phyloP scores from a whole-genome alignment of 2,113 vertebrate species.

The Vulpes ferrilata region DNA sequence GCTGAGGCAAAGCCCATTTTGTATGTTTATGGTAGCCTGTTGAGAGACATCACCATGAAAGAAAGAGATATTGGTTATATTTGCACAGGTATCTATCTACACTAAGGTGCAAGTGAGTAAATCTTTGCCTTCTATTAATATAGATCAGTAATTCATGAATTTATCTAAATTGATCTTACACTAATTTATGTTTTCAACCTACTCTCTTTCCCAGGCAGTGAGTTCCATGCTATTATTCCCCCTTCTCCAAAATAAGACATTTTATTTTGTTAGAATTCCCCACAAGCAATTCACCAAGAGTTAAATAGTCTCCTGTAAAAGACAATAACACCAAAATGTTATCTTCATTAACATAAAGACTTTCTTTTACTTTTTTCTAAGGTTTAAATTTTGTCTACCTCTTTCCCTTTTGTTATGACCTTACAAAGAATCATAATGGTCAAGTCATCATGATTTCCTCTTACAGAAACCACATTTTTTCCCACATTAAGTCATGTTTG shows the following conservation, averaged over 20 bases:
- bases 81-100: neutral
- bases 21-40: neutral
- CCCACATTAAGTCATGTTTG: neutral
- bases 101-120: neutral
- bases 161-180: neutral
- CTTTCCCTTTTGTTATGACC: neutral
- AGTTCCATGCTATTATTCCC: neutral
- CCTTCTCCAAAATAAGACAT: constrained; percentile 26
- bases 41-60: neutral
- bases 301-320: constrained; percentile 8
- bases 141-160: neutral
- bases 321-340: neutral
- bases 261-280: neutral
- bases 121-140: neutral
- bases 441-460: constrained; percentile 48
- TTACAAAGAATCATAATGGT: neutral
- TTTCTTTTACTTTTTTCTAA: constrained; percentile 32
- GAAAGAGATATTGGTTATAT: neutral
- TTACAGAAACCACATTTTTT: constrained; percentile 42
- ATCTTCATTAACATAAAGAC: neutral
- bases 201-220: neutral
- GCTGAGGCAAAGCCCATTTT: neutral
- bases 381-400: neutral
- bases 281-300: constrained; percentile 4
- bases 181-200: neutral